Evolutionary conservation across 2,113 vertebrate genomes (phyloP).

Genomic region (Mystacornis crossleyi): DNA sequence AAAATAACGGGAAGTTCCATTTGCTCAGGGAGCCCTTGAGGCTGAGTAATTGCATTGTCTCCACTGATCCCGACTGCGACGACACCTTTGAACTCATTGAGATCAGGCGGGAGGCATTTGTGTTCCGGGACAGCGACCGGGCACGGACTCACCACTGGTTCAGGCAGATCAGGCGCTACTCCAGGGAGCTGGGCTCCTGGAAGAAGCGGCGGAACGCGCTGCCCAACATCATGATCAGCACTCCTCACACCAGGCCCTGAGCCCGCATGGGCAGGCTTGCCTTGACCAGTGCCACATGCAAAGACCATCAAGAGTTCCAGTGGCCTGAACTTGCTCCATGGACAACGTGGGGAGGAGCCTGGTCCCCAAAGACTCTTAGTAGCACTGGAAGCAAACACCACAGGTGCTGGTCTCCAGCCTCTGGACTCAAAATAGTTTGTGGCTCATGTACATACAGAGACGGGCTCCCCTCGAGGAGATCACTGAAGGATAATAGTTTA

Average conservation of each 20-base stretch:
- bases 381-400: background rate
- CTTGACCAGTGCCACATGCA: background rate
- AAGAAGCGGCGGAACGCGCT: slow-evolving; percentile 88
- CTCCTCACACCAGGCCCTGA: slow-evolving; percentile 85
- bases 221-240: slow-evolving; percentile 95
- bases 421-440: background rate
- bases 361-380: background rate
- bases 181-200: slow-evolving; percentile 86
- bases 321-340: background rate
- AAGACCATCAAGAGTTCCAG: background rate
- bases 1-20: slow-evolving; percentile 88
- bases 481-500: slow-evolving; percentile 13
- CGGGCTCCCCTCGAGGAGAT: background rate
- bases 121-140: slow-evolving; percentile 86
- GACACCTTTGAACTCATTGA: slow-evolving; percentile 92
- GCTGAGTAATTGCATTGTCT: slow-evolving; percentile 88
- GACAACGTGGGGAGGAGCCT: background rate
- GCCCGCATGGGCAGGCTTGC: background rate
- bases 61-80: slow-evolving; percentile 83
- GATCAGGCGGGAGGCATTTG: slow-evolving; percentile 86
- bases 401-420: background rate
- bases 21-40: slow-evolving; percentile 88
- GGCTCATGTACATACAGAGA: background rate
- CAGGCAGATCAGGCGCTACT: slow-evolving; percentile 83
- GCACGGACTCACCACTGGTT: slow-evolving; percentile 91